Percentiles rank a stretch among this genome's conserved stretches.
Conservation (phyloP, 2,797 vertebrate species). For the Choloepus didactylus region DNA sequence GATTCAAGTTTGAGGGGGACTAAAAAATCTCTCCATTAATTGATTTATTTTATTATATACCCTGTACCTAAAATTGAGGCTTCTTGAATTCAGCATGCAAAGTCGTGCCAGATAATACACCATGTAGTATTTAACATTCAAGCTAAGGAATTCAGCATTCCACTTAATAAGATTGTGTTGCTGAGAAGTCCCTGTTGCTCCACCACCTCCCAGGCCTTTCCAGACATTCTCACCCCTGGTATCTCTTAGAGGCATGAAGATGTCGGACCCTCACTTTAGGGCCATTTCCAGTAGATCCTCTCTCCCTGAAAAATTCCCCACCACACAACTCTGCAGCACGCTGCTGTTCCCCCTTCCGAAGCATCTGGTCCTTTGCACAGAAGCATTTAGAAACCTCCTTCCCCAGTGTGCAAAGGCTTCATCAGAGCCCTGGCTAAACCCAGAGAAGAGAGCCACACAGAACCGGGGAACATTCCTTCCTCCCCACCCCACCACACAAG, state of each 20-base stretch:
- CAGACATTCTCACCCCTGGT: neutral
- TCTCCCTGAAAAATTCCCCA: neutral
- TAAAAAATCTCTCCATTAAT: neutral
- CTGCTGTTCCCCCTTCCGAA: neutral
- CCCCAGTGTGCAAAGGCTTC: neutral
- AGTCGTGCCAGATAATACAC: slow-evolving; percentile 28
- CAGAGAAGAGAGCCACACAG: neutral
- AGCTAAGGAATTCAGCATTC: neutral
- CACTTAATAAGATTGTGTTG: neutral
- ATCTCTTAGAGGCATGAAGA: neutral
- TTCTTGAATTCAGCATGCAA: slow-evolving; percentile 38
- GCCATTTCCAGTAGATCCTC: neutral
- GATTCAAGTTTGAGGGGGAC: neutral
- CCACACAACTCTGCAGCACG: neutral
- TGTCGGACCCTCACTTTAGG: neutral
- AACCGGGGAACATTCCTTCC: neutral
- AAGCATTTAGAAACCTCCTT: neutral
- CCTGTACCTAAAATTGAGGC: neutral
- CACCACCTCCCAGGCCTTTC: neutral
- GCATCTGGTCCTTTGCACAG: neutral
- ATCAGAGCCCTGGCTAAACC: neutral
- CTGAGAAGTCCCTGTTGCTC: neutral
- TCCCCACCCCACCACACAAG: neutral
- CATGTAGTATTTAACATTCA: neutral
- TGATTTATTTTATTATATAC: slow-evolving; percentile 17